A percentile compares a stretch with the other conserved stretches of the same genome.
Conservation (phyloP, 1,140 invertebrate genomes). For the Amphibalanus amphitrite region DNA sequence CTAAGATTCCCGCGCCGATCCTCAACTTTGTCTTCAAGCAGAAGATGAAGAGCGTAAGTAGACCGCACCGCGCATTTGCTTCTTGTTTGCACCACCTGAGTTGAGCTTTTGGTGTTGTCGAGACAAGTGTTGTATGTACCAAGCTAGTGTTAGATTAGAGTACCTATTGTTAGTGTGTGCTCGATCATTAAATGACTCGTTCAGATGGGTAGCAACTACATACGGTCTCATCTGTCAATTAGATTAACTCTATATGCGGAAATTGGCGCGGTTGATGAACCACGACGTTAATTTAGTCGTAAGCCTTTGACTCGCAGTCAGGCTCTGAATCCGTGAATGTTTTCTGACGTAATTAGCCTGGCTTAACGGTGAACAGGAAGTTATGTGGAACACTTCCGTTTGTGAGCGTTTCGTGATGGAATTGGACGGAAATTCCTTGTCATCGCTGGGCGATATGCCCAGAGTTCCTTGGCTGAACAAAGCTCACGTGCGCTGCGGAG, state of each 20-base stretch:
- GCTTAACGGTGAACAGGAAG: neutral
- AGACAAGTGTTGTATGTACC: too few species aligned
- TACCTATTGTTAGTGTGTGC: too few species aligned
- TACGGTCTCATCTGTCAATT: too few species aligned
- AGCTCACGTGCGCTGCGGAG: too few species aligned
- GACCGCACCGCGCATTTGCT: constrained; percentile 1
- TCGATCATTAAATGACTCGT: too few species aligned
- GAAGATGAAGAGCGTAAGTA: constrained; percentile 55
- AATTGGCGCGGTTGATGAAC: too few species aligned
- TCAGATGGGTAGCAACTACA: too few species aligned
- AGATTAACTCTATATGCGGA: too few species aligned
- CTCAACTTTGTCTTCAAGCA: constrained; percentile 81
- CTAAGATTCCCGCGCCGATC: constrained; percentile 66
- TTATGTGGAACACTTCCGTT: neutral
- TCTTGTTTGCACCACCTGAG: constrained; percentile 20
- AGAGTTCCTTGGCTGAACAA: neutral
- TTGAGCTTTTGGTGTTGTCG: too few species aligned
- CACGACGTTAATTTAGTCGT: too few species aligned
- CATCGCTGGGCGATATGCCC: neutral
- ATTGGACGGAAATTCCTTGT: neutral
- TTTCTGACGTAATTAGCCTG: constrained; percentile 4
- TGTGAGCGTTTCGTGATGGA: neutral
- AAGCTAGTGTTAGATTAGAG: too few species aligned
- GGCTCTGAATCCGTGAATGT: constrained; percentile 31
- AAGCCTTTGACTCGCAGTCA: too few species aligned